Conservation (phyloP, 2,113 vertebrate species). For the Tautogolabrus adspersus region DNA sequence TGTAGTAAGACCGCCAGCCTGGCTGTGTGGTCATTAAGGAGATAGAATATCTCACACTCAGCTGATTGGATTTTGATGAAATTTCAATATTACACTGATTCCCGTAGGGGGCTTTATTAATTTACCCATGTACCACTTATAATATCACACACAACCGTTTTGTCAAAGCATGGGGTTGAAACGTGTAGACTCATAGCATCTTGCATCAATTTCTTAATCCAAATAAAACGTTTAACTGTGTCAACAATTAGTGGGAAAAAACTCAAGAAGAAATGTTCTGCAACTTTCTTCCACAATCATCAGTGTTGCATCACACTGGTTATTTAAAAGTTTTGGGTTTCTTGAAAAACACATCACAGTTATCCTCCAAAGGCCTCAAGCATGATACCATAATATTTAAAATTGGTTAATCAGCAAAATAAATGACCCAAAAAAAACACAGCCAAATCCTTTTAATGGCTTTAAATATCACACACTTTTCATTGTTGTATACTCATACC, state of each 20-base stretch:
- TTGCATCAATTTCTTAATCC: neutral
- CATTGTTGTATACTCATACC: neutral
- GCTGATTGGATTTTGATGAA: constrained; percentile 70
- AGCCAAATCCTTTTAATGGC: neutral
- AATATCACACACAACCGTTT: constrained; percentile 32
- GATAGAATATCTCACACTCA: constrained; percentile 50
- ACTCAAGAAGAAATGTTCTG: neutral
- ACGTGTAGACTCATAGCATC: constrained; percentile 19
- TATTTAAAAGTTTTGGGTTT: constrained; percentile 23
- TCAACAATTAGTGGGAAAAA: neutral
- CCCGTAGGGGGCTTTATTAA: constrained; percentile 66
- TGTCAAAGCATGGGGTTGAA: constrained; percentile 51
- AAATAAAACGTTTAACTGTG: neutral
- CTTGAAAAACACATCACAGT: constrained; percentile 4
- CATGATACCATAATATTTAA: neutral
- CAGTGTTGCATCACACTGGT: constrained; percentile 22
- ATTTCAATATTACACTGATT: constrained; percentile 73
- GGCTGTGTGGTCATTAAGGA: constrained; percentile 58
- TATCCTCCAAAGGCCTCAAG: constrained; percentile 18
- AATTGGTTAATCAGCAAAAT: neutral
- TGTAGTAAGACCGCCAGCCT: constrained; percentile 35
- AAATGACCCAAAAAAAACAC: neutral
- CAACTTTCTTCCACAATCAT: constrained; percentile 24
- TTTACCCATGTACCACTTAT: constrained; percentile 60
- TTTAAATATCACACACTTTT: neutral